Base-by-base conservation (phyloP, 2,888 invertebrate genomes). In the Abrostola triplasia region DNA sequence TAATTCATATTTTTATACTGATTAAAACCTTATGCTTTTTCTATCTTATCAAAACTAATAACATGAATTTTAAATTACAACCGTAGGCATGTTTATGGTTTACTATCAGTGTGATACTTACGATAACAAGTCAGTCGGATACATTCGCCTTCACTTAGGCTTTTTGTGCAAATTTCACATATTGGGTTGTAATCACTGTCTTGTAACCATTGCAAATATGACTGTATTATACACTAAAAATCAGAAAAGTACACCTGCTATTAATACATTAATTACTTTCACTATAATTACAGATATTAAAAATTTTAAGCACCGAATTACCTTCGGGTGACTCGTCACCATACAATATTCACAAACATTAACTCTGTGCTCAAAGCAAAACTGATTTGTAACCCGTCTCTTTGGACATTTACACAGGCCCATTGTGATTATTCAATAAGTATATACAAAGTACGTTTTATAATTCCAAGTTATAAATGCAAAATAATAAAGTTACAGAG, bases 261-360 rank as follows among this genome's bases (percentile, higher is more conserved):
- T 56, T 40, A 40, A n/a, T 11, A 42, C 11, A 13, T 65, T 52
- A 38, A 36, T 53, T 59, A 56, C 54, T 64, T 53, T 72, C 55
- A 65, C 50, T 59, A 41, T 52, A 47, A 70, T 56, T 12, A 37
- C 11, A 53, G 35, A 74, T 35, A 60, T 64, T 6, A 37, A 41
- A 11, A 10, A 9, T 36, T 6, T 55, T 11, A 36, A 58, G 50
- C 24, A 36, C 37, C 10, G 58, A 86, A 87, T 81, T 96, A 99
- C 99, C 96, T 98, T 98, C 42, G 98, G 97, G 94, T 99, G 99
- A 92, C 97, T 98, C 81, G 98, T 97, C 72, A 99, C 98, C 96
- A 99, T 97, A 95, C 99, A 99, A 95, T 98, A 97, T 95, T 99
- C 99, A 93, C 99, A 99, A 86, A 99, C 99, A 96, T 99, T 99